Conservation (phyloP, 2,888 invertebrate species). For the Peribatodes rhomboidaria region DNA sequence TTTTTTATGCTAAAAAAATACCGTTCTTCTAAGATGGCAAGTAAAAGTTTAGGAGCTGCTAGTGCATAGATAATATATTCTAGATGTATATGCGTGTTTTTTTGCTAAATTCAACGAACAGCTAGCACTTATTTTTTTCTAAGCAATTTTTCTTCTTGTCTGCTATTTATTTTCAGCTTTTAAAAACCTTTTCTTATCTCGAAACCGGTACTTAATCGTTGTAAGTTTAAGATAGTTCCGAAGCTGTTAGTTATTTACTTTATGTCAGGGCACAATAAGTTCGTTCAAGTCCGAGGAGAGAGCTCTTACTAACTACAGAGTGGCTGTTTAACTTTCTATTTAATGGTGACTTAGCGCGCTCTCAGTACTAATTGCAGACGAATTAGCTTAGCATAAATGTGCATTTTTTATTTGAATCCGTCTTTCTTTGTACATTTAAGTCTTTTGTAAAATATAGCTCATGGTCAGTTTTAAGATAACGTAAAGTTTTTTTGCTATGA, state of each 20-base stretch:
- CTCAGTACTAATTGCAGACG: constrained; percentile 13
- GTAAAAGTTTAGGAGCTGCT: no score
- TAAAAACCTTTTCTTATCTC: background rate
- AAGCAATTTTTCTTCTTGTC: no score
- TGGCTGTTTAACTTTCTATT: constrained; percentile 10
- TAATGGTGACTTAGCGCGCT: constrained; percentile 15
- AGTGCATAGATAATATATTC: no score
- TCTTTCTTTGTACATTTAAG: background rate
- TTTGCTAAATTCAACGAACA: no score
- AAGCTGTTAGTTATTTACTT: constrained; percentile 23
- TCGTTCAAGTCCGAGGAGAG: constrained; percentile 5
- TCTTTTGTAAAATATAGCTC: background rate
- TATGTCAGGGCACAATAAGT: constrained; percentile 1
- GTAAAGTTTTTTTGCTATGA: no score
- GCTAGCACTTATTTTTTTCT: no score
- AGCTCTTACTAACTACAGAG: constrained; percentile 10
- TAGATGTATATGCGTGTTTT: no score
- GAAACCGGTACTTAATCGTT: background rate
- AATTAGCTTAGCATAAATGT: constrained; percentile 12
- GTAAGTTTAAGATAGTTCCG: background rate
- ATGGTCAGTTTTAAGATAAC: no score
- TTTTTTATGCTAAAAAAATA: no score
- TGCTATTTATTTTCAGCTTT: no score
- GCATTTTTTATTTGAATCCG: background rate
- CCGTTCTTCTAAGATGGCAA: no score